These are phyloP conservation scores for Enteromius trimaculatus DNA, from an alignment of 2,797 vertebrate species.

Conservation along the genomic window DNA sequence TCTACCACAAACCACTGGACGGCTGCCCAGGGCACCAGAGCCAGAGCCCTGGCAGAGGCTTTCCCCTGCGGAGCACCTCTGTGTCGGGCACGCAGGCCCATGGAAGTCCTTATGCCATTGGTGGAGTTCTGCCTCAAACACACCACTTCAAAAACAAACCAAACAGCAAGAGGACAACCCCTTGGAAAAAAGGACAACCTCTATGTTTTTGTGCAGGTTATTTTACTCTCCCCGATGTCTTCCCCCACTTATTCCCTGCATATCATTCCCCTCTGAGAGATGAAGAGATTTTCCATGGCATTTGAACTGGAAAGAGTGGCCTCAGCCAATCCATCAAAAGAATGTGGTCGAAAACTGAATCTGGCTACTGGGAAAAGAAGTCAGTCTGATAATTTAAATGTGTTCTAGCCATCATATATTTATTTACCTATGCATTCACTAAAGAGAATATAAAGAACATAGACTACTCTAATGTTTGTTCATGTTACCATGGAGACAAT, in stretches of 20 bases:
- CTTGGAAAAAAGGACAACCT: constrained; percentile 6
- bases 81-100: constrained; percentile 19
- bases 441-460: constrained; percentile 35
- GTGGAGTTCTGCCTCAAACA: constrained; percentile 22
- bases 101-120: constrained; percentile 43
- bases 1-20: constrained; percentile 62
- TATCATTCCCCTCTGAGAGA: constrained; percentile 45
- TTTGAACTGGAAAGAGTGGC: constrained; percentile 62
- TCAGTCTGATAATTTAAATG: constrained; percentile 56
- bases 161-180: constrained; percentile 1
- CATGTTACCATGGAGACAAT: constrained; percentile 8
- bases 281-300: constrained; percentile 62
- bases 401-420: constrained; percentile 57
- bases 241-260: constrained; percentile 34
- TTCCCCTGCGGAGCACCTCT: constrained; percentile 45
- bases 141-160: constrained; percentile 24
- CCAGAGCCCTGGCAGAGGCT: constrained; percentile 52
- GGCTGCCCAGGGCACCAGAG: constrained; percentile 53
- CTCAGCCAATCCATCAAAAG: constrained; percentile 60
- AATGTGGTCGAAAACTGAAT: constrained; percentile 59
- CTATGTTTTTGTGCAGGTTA: constrained; percentile 26
- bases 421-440: constrained; percentile 53
- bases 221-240: constrained; percentile 30
- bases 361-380: constrained; percentile 58
- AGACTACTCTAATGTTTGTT: constrained; percentile 17